phyloP scores from a whole-genome alignment of 2,113 vertebrate species.

The Salvelinus fontinalis region DNA sequence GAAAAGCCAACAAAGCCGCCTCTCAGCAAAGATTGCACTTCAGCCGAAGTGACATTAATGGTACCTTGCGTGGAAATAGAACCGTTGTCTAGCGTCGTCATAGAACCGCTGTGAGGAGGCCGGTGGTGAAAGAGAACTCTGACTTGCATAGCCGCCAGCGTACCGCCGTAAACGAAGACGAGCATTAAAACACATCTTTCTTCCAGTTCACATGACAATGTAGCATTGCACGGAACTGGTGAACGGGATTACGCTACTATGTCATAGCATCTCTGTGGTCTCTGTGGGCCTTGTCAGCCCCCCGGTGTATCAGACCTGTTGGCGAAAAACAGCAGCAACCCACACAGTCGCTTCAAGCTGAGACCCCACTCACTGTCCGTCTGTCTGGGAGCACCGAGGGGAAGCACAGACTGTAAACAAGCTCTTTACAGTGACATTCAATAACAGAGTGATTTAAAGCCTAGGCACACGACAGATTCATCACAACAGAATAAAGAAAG shows the following conservation, averaged over 20 bases:
- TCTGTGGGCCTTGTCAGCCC: slow-evolving; percentile 22
- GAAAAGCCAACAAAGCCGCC: slow-evolving; percentile 30
- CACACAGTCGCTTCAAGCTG: slow-evolving; percentile 2
- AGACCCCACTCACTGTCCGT: slow-evolving; percentile 8
- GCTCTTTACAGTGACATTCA: slow-evolving; percentile 32
- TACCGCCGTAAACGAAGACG: slow-evolving; percentile 12
- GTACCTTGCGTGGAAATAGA: slow-evolving; percentile 9
- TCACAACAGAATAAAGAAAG: slow-evolving; percentile 23
- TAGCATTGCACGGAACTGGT: slow-evolving; percentile 7
- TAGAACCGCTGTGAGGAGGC: slow-evolving; percentile 6
- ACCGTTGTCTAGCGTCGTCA: not conserved
- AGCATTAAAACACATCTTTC: not conserved
- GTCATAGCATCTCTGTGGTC: slow-evolving; percentile 11
- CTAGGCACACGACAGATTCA: slow-evolving; percentile 26
- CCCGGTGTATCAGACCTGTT: slow-evolving; percentile 39
- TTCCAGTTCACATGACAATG: slow-evolving; percentile 20
- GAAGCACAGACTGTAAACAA: slow-evolving; percentile 40
- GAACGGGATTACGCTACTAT: slow-evolving; percentile 15
- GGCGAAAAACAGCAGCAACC: slow-evolving; percentile 28
- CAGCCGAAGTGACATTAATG: slow-evolving; percentile 14
- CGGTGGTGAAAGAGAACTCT: not conserved
- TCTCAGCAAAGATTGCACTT: slow-evolving; percentile 19
- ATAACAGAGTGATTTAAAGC: slow-evolving; percentile 26
- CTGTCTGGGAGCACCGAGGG: slow-evolving; percentile 17
- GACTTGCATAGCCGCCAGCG: not conserved